Evolutionary conservation across 2,797 vertebrate species (phyloP).

Genomic region (Alca torda): DNA sequence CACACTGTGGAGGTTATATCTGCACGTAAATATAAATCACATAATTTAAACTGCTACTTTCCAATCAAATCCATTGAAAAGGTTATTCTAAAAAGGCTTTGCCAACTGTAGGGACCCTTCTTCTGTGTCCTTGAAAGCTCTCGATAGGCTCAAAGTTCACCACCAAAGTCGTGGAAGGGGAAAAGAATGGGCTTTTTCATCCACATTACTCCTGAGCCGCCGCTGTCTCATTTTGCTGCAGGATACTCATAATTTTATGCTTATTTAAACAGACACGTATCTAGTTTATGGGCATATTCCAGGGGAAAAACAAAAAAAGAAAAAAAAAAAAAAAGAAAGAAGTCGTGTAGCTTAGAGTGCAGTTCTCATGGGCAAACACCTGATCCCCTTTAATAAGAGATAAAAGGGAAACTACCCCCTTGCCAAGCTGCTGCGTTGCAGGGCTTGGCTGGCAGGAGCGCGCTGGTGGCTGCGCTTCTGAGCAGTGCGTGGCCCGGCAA

Average conservation of each 20-base stretch:
- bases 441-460: neutral
- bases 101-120: neutral
- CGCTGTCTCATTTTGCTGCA: slow-evolving; percentile 75
- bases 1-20: neutral
- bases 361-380: slow-evolving; percentile 81
- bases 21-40: neutral
- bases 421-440: slow-evolving; percentile 15
- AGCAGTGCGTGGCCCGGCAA: neutral
- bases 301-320: neutral
- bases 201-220: slow-evolving; percentile 38
- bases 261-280: slow-evolving; percentile 83
- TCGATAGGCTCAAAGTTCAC: slow-evolving; percentile 41
- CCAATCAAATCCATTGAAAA: neutral
- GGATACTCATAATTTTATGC: slow-evolving; percentile 76
- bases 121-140: slow-evolving; percentile 61
- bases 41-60: neutral
- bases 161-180: slow-evolving; percentile 41
- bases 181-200: slow-evolving; percentile 39
- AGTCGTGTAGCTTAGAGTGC: slow-evolving; percentile 66
- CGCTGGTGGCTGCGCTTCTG: slow-evolving; percentile 11
- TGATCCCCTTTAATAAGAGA: slow-evolving; percentile 80
- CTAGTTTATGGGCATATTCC: slow-evolving; percentile 77
- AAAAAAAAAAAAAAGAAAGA: neutral
- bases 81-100: neutral
- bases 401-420: slow-evolving; percentile 63